Evolutionary conservation across 1,140 invertebrate genomes (phyloP).

Genomic region (Diorhabda sublineata): DNA sequence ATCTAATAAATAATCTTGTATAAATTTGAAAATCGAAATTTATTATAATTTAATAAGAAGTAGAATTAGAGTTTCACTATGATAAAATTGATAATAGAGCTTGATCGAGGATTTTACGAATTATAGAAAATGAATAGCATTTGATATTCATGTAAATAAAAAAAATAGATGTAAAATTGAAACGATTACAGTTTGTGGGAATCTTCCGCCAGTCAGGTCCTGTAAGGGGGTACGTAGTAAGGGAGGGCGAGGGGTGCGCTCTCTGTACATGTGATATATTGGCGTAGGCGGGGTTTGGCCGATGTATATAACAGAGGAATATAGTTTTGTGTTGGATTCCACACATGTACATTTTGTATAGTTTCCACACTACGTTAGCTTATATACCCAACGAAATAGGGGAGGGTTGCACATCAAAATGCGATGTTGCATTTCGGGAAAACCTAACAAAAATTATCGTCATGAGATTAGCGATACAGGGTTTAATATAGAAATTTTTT

Average conservation of each 20-base stretch:
- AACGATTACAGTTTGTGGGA: too few relatives aligned
- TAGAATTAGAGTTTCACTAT: too few relatives aligned
- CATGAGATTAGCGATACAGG: background rate
- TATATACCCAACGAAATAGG: constrained; percentile 17
- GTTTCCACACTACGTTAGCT: constrained; percentile 21
- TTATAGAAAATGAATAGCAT: too few relatives aligned
- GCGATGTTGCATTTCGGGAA: constrained; percentile 11
- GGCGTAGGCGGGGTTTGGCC: constrained; percentile 29
- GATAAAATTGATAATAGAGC: too few relatives aligned
- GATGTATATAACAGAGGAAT: constrained; percentile 31
- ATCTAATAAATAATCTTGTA: too few relatives aligned
- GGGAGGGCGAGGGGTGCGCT: constrained; percentile 22
- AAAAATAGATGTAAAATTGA: too few relatives aligned
- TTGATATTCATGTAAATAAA: too few relatives aligned
- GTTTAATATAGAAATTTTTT: background rate
- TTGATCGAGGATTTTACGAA: too few relatives aligned
- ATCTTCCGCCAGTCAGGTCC: background rate
- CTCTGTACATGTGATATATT: constrained; percentile 34
- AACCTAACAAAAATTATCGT: background rate
- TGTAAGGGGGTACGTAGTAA: constrained; percentile 26
- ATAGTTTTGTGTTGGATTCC: constrained; percentile 31
- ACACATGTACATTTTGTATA: constrained; percentile 20
- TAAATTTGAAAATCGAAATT: too few relatives aligned
- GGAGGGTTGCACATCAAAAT: constrained; percentile 14
- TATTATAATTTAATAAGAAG: too few relatives aligned